Base-by-base conservation (phyloP, 2,797 vertebrate genomes). In the Coregonus sp. region DNA sequence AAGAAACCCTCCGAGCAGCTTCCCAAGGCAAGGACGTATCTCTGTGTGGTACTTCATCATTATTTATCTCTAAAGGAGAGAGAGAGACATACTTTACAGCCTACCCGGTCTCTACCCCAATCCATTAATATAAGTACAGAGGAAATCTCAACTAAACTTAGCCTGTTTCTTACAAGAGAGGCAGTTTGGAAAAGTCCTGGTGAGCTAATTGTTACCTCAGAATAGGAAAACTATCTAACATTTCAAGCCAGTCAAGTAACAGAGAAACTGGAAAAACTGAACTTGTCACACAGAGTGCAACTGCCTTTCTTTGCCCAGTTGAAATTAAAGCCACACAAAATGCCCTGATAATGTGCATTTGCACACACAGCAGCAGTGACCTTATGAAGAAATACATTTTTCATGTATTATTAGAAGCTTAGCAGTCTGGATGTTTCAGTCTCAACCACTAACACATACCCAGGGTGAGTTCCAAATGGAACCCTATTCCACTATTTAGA, bases 1-100 rank as follows among this genome's bases (percentile, higher is more conserved):
- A 52, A 35, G 20, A 25, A 29, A 72, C 37, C 35, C 33, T 52
- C 65, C n/a, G 72, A 51, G 50, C 54, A 25, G 70, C 72, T 29
- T 35, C 79, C 75, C 66, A 70, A 73, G 79, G 65, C 75, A 77
- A 79, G 75, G 77, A 73, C 77, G 37, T 51, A 59, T 73, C 78
- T 56, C 35, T 61, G 12, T 40, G 74, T 69, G 69, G 20, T 75
- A 67, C 56, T 79, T 75, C 72, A 61, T 37, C 35, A 61, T 59
- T 71, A 37, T 70, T 71, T 73, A 76, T 67, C 66, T 79, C 74
- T 79, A 52, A 52, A 35, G 70, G 11, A 72, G 50, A 72, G 70
- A 72, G 47, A 52, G 9, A 47, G 40, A 47, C 40, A 47, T 2
- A 47, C 40, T 47, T 2, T 47, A 47, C 40, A 47, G 9, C 40